Evolutionary conservation across 2,888 invertebrate genomes (phyloP), one percentile per base, ranked within the genome.

Genomic region (Drosophila infuscata): DNA sequence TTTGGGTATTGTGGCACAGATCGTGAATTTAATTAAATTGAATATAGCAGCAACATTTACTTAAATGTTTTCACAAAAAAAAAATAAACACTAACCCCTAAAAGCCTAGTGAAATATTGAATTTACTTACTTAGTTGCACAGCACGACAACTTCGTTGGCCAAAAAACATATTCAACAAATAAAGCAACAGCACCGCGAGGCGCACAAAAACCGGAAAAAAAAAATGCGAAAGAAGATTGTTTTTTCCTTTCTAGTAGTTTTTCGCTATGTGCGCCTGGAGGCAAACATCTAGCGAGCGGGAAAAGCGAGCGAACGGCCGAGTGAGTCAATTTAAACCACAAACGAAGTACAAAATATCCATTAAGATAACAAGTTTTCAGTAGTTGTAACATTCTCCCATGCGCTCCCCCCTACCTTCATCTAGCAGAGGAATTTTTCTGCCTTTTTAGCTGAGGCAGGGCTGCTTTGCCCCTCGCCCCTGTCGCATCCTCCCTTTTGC

Each of bases 271-370:
- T 74, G 52, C 56, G 70, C 62, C 69, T 64, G 58, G 41, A 62
- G 81, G 81, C 73, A 70, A 74, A 46, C 63, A 63, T 33, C 57
- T 53, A 60, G 54, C 49, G 43, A 58, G 60, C 48, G 49, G 46
- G 25, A 25, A 46, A 46, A 56, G 41, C 57, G 17, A 60, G 67
- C 60, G 36, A 65, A 68, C 66, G 79, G 79, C 74, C 75, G 79
- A 83, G 84, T 79, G 83, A 87, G 85, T 85, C 85, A 87, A 87
- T 87, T 84, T 87, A 70, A 79, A 72, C 85, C 87, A 84, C 85
- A 87, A 85, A 87, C 85, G 87, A 85, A 84, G 83, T 87, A 87
- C 87, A 85, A 86, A 85, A 85, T 87, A 87, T 87, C 85, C 87
- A 85, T 85, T 85, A 85, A 85, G 85, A 85, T 85, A 85, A 85